Evolutionary conservation across 2,797 vertebrate genomes (phyloP), one percentile per base, ranked within the genome.

Genomic region (Kryptopterus vitreolus): DNA sequence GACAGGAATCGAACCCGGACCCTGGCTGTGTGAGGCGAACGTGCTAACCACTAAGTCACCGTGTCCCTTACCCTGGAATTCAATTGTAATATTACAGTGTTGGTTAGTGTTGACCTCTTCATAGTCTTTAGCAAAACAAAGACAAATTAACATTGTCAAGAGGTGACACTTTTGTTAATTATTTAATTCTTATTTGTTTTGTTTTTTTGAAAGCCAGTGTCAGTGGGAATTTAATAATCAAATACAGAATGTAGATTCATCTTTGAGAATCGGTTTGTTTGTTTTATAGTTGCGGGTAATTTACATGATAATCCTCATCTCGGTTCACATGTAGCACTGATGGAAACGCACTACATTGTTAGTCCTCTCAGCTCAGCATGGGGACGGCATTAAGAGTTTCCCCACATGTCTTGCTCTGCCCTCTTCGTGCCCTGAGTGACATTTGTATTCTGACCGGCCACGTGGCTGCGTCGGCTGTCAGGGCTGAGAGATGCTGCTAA

Each of bases 351-450:
- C n/a, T 65, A 72, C 81, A 84, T 81, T 86, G 78, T 86, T 84
- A 80, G 81, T 88, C 78, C 65, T 68, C 83, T 90, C 79, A 81
- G 81, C 78, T 35, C 85, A 89, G 91, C 88, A 55, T 20, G 91
- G 88, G 88, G 92, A 93, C 83, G 89, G 93, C 92, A 94, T 94
- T 93, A 93, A 91, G 85, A 87, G 89, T 87, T 87, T 85, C 50
- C 81, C 88, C 89, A 89, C 89, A 89, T 81, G 83, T 78, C 86
- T 86, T 88, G 85, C 77, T 69, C 84, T 94, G 92, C 93, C 92
- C 93, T 92, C 92, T 91, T 86, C 79, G 82, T 86, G 87, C 90
- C 86, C 87, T 86, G 83, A 90, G 82, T 92, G 92, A 91, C 92
- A 93, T 94, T 93, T 92, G 90, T 91, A 87, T 91, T 90, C 82